Percentiles rank a stretch among this genome's conserved stretches.
phyloP scores from a whole-genome alignment of 1,140 invertebrate species.

The Pantala flavescens region DNA sequence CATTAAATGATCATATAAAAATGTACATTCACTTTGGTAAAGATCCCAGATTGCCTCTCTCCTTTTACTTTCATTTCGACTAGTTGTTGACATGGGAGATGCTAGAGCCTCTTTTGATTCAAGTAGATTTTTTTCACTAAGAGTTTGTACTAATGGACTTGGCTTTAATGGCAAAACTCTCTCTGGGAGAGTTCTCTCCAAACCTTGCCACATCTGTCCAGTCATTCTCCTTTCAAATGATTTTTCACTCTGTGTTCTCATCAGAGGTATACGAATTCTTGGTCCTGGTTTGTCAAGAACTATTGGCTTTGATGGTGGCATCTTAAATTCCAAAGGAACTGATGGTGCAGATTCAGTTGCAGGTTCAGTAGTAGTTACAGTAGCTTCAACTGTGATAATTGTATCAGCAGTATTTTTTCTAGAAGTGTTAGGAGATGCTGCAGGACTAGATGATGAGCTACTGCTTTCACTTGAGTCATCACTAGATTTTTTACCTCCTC shows the following conservation, averaged over 20 bases:
- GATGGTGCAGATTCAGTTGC: background rate
- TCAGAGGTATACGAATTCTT: slow-evolving; percentile 19
- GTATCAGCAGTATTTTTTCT: background rate
- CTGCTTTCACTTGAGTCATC: background rate
- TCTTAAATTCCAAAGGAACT: background rate
- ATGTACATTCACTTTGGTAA: slow-evolving; percentile 56
- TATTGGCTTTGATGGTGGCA: background rate
- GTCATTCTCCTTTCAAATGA: slow-evolving; percentile 25
- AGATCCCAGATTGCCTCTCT: slow-evolving; percentile 58
- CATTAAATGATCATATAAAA: slow-evolving; percentile 57
- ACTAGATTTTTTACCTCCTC: slow-evolving; percentile 19
- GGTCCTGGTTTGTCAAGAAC: background rate
- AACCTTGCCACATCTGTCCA: slow-evolving; percentile 19
- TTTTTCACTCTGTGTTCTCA: slow-evolving; percentile 23
- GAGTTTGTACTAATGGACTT: slow-evolving; percentile 20
- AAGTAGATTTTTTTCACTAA: slow-evolving; percentile 24
- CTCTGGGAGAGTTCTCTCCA: slow-evolving; percentile 18
- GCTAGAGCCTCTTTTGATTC: slow-evolving; percentile 18
- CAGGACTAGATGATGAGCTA: background rate
- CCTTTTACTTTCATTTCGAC: slow-evolving; percentile 30
- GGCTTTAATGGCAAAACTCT: slow-evolving; percentile 19
- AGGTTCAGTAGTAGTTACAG: background rate
- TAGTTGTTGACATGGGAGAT: slow-evolving; percentile 22
- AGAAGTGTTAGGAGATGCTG: slow-evolving; percentile 6
- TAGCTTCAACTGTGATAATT: background rate